Evolutionary conservation across 2,797 vertebrate genomes (phyloP), one percentile per base, ranked within the genome.

Genomic region (Catharus ustulatus): DNA sequence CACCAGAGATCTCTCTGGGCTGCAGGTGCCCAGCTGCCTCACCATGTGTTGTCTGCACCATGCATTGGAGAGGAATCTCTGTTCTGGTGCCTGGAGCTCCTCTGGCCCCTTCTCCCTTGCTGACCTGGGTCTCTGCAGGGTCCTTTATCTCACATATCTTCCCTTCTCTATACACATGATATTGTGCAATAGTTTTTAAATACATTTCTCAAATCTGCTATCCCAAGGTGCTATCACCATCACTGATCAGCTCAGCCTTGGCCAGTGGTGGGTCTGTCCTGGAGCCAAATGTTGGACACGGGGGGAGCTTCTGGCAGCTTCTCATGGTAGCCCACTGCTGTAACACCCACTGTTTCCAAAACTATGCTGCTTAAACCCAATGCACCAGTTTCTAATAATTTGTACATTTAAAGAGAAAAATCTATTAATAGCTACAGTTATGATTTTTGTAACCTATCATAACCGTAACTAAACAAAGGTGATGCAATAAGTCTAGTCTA

Each of bases 231-330:
- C 10, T 34, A 90, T 13, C 8, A 22, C 11, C 1, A 1, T 43
- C 4, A 0, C 9, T 32, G 42, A 51, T 29, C 1, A 2, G 9
- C 27, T 64, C 0, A 0, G 3, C 29, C 9, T 72, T 52, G 62
- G 17, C 22, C 58, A 63, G 13, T 2, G 3, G 3, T 1, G 0
- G 14, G 5, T 71, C n/a, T 1, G 0, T 3, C n/a, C 38, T 54
- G 18, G 19, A 75, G 15, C 4, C 1, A 3, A 12, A 13, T 58
- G 1, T 12, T 4, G 1, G 27, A 69, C 14, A 30, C 0, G 0
- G 18, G 6, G 8, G 16, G 73, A 80, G 5, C 7, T 91, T 86
- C n/a, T 23, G 14, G 13, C 2, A 62, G 5, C 34, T 69, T 69
- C 54, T 72, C 24, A 51, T 0, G 10, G 29, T 49, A 69, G 2